Evolutionary conservation across 1,140 invertebrate genomes (phyloP).

Genomic region (Melanaphis sacchari): DNA sequence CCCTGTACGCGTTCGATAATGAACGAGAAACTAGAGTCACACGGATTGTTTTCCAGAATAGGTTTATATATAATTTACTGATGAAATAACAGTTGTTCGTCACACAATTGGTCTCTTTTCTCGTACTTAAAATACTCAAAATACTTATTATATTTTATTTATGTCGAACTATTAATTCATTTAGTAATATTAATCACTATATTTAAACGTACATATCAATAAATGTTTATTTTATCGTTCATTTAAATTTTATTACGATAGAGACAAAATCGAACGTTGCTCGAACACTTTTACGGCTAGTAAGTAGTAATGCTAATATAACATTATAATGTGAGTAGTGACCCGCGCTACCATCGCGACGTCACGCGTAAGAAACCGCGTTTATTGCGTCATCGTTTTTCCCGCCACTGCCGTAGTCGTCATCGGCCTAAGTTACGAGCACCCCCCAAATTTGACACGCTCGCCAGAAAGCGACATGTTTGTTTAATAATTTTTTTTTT

Average conservation of each 20-base stretch:
- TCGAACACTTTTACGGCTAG: background rate
- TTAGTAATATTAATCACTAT: background rate
- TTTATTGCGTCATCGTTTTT: constrained; percentile 13
- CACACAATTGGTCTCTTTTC: background rate
- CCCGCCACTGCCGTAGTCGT: background rate
- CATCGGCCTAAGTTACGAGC: background rate
- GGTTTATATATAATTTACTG: background rate
- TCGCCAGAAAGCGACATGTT: background rate
- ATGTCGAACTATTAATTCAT: background rate
- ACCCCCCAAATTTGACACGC: background rate
- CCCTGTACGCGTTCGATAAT: background rate
- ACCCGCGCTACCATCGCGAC: background rate
- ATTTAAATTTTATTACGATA: background rate
- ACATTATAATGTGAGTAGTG: background rate
- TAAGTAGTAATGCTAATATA: background rate
- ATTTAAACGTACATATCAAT: background rate
- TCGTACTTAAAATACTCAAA: background rate
- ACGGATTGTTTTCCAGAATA: background rate
- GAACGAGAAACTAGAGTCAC: background rate
- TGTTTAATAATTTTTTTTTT: background rate
- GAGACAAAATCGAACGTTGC: background rate
- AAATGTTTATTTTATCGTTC: background rate
- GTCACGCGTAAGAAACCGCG: background rate
- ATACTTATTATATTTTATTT: background rate
- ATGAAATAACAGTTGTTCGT: background rate